Evolutionary conservation across 2,113 vertebrate species (phyloP), one percentile per base, ranked within the genome.

Genomic region (Nothocercus julius): DNA sequence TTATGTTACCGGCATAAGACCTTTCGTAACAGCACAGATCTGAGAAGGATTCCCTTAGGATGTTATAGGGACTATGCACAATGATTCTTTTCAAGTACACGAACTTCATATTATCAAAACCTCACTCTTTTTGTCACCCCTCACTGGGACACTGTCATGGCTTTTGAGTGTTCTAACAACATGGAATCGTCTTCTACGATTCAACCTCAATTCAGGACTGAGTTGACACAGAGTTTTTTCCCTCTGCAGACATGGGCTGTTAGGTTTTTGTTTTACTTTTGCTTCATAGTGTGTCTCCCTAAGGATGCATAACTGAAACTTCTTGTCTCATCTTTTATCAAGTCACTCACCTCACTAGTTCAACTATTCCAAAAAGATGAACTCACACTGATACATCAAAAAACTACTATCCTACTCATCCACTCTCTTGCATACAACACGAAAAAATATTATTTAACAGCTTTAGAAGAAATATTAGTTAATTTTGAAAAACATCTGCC

Each of bases 1-100:
- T 49, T 49, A 49, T 4, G 7, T 6, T 16, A 30, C 9, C 24
- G 25, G n/a, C 0, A 0, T 20, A 64, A 75, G 3, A n/a, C 13
- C 24, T 42, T 78, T 84, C 38, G 47, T 32, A 61, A 42, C 76
- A 66, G 24, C 56, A 75, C 16, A 45, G 53, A 22, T 27, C 28
- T 72, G 19, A 89, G 68, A 68, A 75, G 30, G 19, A 82, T 72
- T 72, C 40, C 30, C 27, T 64, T 32, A 13, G 17, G 32, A 63
- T 51, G 5, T 44, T 68, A 44, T 0, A 82, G 32, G 22, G 82
- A 5, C 10, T 13, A 45, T 0, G 1, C 22, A 61, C 85, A 85
- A 21, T 12, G 69, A 66, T 38, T 79, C 38, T 6, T 63, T 62
- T 30, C 2, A 24, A 20, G 19, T 82, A 34, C 20, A 20, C 42